Evolutionary conservation across 2,888 invertebrate species (phyloP).

Genomic region (Pterostichus madidus): DNA sequence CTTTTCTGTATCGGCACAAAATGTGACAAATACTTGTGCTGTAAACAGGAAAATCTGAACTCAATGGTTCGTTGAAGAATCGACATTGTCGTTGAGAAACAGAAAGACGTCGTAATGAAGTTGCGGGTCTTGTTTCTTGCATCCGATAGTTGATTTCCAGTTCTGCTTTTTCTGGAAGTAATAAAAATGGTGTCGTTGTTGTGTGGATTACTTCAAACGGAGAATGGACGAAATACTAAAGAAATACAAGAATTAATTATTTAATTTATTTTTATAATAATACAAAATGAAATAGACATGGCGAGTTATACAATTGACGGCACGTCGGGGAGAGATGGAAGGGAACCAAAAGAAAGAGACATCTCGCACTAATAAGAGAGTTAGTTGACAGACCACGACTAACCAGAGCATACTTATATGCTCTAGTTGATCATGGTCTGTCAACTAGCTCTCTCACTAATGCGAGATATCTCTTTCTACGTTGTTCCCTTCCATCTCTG

Average conservation of each 20-base stretch:
- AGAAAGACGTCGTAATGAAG: slow-evolving; percentile 76
- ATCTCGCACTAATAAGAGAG: no score
- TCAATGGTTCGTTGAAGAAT: slow-evolving; percentile 79
- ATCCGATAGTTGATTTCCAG: slow-evolving; percentile 76
- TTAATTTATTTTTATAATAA: not conserved
- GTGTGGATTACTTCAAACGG: slow-evolving; percentile 80
- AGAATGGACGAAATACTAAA: slow-evolving; percentile 81
- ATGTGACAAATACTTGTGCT: slow-evolving; percentile 81
- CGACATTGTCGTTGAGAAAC: slow-evolving; percentile 79
- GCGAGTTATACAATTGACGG: no score
- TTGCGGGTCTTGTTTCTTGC: slow-evolving; percentile 78
- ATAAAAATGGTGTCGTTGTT: slow-evolving; percentile 72
- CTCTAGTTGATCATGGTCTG: no score
- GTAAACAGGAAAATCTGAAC: slow-evolving; percentile 77
- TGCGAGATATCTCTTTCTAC: no score
- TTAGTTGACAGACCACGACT: no score
- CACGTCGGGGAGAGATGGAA: no score
- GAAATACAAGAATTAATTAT: slow-evolving; percentile 51
- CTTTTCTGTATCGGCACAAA: slow-evolving; percentile 79
- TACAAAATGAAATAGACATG: no score
- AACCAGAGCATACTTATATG: no score
- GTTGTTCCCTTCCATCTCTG: no score
- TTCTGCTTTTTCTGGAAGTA: slow-evolving; percentile 75
- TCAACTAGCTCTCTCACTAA: no score
- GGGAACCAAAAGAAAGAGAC: no score